Conservation (phyloP, 1,140 invertebrate genomes). For the Penaeus japonicus region DNA sequence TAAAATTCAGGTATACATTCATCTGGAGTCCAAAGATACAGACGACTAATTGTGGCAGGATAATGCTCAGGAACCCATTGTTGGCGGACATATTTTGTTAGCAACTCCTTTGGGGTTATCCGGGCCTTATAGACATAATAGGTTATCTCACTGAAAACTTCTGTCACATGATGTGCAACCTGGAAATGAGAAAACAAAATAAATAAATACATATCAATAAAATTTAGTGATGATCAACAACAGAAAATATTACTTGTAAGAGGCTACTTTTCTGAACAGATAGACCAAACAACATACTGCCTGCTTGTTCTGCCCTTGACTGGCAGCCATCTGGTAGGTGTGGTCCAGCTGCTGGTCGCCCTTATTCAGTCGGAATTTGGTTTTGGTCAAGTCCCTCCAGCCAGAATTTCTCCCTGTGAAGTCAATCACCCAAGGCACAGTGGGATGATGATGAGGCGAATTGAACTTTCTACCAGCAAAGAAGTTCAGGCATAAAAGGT, state of each 20-base stretch:
- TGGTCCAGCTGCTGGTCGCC: slow-evolving; percentile 90
- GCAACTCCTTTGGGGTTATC: slow-evolving; percentile 79
- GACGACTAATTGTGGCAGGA: slow-evolving; percentile 86
- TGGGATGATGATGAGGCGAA: slow-evolving; percentile 92
- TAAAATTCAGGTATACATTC: slow-evolving; percentile 98
- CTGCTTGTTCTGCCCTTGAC: slow-evolving; percentile 40
- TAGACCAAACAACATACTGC: not conserved
- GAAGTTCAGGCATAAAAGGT: slow-evolving; percentile 67
- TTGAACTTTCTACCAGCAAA: slow-evolving; percentile 78
- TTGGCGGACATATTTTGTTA: slow-evolving; percentile 84
- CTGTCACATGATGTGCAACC: slow-evolving; percentile 93
- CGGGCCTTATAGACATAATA: slow-evolving; percentile 96
- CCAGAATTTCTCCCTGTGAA: slow-evolving; percentile 72
- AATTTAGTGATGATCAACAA: not conserved
- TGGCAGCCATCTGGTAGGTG: slow-evolving; percentile 50
- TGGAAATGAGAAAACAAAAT: slow-evolving; percentile 60
- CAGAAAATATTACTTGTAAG: not conserved
- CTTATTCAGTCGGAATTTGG: slow-evolving; percentile 96
- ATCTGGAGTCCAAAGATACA: slow-evolving; percentile 92
- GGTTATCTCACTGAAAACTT: slow-evolving; percentile 95
- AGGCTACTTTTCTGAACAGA: too few relatives aligned
- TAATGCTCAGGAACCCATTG: slow-evolving; percentile 96
- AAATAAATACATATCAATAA: not conserved
- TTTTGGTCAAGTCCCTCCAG: slow-evolving; percentile 91
- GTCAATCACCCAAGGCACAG: slow-evolving; percentile 97